Evolutionary conservation across 2,113 vertebrate species (phyloP).

Genomic region (Proterorhinus semilunaris): DNA sequence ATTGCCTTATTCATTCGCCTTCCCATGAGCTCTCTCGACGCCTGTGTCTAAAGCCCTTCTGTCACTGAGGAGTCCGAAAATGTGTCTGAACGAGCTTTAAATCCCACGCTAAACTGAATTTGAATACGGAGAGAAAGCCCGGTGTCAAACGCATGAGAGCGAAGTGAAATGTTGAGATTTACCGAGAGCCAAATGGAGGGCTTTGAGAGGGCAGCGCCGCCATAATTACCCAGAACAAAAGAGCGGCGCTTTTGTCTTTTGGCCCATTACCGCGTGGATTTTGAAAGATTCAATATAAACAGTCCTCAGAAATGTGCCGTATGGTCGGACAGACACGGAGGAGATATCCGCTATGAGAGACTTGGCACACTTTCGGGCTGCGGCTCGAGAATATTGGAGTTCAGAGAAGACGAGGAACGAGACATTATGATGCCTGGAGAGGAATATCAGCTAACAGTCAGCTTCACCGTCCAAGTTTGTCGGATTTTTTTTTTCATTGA

Average conservation of each 20-base stretch:
- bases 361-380: slow-evolving; percentile 6
- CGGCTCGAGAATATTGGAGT: slow-evolving; percentile 11
- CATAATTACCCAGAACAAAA: slow-evolving; percentile 71
- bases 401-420: slow-evolving; percentile 17
- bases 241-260: slow-evolving; percentile 64
- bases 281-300: slow-evolving; percentile 65
- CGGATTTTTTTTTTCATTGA: no score
- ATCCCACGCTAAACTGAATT: slow-evolving; percentile 52
- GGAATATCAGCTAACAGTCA: background rate
- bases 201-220: slow-evolving; percentile 47
- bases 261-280: slow-evolving; percentile 61
- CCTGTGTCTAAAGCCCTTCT: slow-evolving; percentile 14
- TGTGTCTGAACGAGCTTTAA: slow-evolving; percentile 45
- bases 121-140: slow-evolving; percentile 42
- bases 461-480: no score
- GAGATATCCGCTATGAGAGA: slow-evolving; percentile 33
- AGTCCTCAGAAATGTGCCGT: slow-evolving; percentile 44
- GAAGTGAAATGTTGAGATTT: slow-evolving; percentile 63
- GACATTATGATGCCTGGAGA: slow-evolving; percentile 29
- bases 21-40: slow-evolving; percentile 18
- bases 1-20: background rate
- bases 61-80: slow-evolving; percentile 13
- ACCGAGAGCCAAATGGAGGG: slow-evolving; percentile 57
- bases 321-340: slow-evolving; percentile 34
- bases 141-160: slow-evolving; percentile 52